Evolutionary conservation across 1,140 invertebrate genomes (phyloP).

Genomic region (Nebria ingens): DNA sequence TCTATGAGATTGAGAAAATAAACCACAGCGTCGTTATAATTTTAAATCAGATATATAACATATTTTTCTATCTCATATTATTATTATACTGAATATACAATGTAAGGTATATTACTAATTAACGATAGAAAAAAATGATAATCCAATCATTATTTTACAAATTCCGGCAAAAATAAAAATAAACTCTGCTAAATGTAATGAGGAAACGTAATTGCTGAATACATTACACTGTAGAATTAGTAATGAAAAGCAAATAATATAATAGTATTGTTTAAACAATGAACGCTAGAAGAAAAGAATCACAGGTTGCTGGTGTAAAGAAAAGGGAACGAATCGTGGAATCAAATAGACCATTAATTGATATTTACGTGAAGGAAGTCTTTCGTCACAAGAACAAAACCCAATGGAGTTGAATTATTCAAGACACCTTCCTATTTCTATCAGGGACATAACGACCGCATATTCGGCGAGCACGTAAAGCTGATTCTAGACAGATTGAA

Average conservation of each 20-base stretch:
- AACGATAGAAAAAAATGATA: too few species aligned
- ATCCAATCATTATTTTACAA: too few species aligned
- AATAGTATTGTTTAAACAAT: neutral
- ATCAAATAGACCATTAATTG: neutral
- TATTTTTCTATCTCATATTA: neutral
- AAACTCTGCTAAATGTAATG: neutral
- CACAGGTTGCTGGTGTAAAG: too few species aligned
- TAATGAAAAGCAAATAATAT: neutral
- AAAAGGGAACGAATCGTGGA: neutral
- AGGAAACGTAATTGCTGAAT: neutral
- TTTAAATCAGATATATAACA: too few species aligned
- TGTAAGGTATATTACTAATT: neutral
- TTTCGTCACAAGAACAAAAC: neutral
- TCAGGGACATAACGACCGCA: neutral
- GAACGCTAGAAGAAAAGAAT: neutral
- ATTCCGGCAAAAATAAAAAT: neutral
- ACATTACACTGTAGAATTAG: neutral
- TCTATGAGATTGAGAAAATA: too few species aligned
- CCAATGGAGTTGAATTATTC: neutral
- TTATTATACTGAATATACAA: neutral
- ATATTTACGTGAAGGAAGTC: neutral
- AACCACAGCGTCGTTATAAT: too few species aligned
- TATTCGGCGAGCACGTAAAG: neutral
- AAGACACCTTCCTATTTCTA: neutral
- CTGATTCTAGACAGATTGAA: neutral